These are phyloP conservation scores for Melanaphis sacchari DNA, from an alignment of 1,140 invertebrate genomes.

Conservation along the genomic window DNA sequence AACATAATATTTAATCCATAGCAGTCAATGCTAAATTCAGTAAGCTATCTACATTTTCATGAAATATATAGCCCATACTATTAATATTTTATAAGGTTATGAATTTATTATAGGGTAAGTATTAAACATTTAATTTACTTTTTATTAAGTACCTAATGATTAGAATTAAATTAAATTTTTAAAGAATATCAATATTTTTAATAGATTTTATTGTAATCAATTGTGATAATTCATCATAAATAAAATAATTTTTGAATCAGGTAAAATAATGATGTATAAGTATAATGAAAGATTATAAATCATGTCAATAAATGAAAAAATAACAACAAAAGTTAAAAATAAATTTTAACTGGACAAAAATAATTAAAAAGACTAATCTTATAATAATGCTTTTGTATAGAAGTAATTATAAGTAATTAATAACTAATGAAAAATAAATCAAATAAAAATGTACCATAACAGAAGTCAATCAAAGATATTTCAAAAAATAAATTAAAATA, in stretches of 20 bases:
- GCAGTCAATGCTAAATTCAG: background rate
- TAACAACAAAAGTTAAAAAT: too few species aligned
- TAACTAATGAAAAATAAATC: too few species aligned
- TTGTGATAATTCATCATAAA: background rate
- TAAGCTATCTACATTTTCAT: conserved; percentile 3
- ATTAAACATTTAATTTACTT: background rate
- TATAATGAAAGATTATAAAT: background rate
- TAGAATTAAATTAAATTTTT: background rate
- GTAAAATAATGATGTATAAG: background rate
- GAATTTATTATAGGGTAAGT: background rate
- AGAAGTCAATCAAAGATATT: too few species aligned
- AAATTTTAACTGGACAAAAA: too few species aligned
- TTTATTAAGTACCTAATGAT: background rate
- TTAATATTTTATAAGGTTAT: background rate
- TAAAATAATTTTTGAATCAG: background rate
- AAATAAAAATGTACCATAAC: too few species aligned
- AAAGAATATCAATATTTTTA: background rate
- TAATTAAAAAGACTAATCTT: too few species aligned
- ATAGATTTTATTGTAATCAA: too few species aligned
- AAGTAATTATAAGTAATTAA: too few species aligned
- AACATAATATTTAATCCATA: conserved; percentile 40
- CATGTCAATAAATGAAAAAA: background rate
- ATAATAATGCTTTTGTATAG: too few species aligned
- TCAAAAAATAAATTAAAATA: too few species aligned
- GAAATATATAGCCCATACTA: background rate